Conservation (phyloP, 2,888 invertebrate genomes). For the Aelia acuminata region DNA sequence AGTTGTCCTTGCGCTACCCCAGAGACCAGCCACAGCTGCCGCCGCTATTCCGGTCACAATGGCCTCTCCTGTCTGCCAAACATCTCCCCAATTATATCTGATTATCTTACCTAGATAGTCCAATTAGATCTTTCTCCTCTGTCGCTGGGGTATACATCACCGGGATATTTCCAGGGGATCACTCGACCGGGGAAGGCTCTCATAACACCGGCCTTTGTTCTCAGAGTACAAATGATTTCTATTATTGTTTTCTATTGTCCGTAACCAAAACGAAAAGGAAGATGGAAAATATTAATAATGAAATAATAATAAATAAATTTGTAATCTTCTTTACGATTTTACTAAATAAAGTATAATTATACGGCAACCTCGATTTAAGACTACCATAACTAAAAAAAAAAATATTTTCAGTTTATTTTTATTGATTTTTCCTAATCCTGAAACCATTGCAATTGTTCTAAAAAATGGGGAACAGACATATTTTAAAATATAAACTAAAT, state of each 20-base stretch:
- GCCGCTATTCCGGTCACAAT: constrained; percentile 56
- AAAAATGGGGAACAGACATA: no score
- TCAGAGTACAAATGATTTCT: neutral
- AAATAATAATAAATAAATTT: no score
- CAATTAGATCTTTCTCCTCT: constrained; percentile 54
- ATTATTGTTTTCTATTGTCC: neutral
- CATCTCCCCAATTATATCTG: constrained; percentile 52
- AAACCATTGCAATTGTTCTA: no score
- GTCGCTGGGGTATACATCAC: neutral
- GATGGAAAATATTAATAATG: neutral
- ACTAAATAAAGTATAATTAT: no score
- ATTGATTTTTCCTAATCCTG: no score
- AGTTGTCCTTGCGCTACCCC: constrained; percentile 44
- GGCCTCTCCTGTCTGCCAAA: constrained; percentile 51
- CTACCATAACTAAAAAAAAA: no score
- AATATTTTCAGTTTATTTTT: no score
- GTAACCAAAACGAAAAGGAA: neutral
- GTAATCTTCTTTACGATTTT: no score
- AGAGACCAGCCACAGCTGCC: constrained; percentile 8
- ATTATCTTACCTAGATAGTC: constrained; percentile 12
- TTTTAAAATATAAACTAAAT: no score
- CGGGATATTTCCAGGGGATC: neutral
- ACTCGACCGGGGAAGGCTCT: neutral
- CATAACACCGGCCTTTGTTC: neutral
- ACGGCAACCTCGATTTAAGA: no score